Base-by-base conservation (phyloP, 2,113 vertebrate species). In the Condylura cristata region DNA sequence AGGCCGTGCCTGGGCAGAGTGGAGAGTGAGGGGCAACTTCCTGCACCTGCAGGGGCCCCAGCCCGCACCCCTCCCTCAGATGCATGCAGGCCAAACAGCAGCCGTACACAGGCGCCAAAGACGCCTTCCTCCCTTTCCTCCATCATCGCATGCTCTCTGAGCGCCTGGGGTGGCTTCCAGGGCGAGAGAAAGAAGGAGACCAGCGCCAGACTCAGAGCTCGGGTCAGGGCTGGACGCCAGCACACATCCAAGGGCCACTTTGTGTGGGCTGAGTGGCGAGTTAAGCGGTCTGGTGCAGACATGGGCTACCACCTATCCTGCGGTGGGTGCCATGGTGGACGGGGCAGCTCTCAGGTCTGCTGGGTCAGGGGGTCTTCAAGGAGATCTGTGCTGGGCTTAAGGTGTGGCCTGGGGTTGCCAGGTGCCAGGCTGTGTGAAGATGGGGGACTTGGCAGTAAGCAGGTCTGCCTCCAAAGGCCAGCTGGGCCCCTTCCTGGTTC, bases 1-100 rank as follows among this genome's bases (percentile, higher is more conserved):
- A 99, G 97, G 1, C 99, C 99, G 0, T 99, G 99, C 93, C 99
- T 99, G 82, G 3, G 41, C 12, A 26, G 39, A 4, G 26, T 0
- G 4, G 63, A 4, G 16, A 65, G 41, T 72, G 44, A 94, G 66
- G 28, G 34, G 48, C 24, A 71, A 1, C 20, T 65, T 37, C 56
- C 71, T 56, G 51, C 41, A 28, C 8, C 4, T 41, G 60, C 30
- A 65, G 39, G 37, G 76, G 56, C 24, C 88, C 14, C 30, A n/a
- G 53, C 10, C 71, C 63, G 26, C 28, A 14, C 0, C 22, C 70
- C 17, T 44, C 7, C 39, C 41, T 14, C 37, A 82, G 60, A 63
- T 51, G 16, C n/a, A 46, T n/a, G 39, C 28, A n/a, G 41, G 70
- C 24, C 24, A 12, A 10, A 16, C 26, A 53, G 18, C 58, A 22